Evolutionary conservation across 2,797 vertebrate species (phyloP).

Genomic region (Podarcis lilfordi): DNA sequence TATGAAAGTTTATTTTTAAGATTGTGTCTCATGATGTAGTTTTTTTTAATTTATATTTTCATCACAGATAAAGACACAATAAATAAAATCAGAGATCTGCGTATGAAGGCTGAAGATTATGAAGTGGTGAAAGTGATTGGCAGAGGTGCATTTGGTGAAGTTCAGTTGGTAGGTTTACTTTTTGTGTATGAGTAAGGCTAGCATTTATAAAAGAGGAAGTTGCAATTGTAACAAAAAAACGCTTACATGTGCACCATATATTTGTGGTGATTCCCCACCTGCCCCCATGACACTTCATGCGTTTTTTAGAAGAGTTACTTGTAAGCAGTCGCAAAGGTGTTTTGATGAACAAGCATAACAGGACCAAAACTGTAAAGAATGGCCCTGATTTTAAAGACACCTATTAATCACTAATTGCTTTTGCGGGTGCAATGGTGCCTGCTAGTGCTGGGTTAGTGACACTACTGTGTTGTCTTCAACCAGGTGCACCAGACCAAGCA

Average conservation of each 20-base stretch:
- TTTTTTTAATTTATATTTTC: constrained; percentile 53
- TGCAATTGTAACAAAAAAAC: neutral
- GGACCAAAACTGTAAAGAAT: neutral
- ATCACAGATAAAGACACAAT: constrained; percentile 95
- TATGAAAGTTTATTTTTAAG: constrained; percentile 36
- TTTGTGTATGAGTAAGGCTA: neutral
- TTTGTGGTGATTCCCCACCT: neutral
- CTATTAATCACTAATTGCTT: no score
- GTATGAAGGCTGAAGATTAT: constrained; percentile 99
- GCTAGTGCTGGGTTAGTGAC: no score
- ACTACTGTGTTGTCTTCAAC: neutral
- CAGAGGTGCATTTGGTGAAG: constrained; percentile 98
- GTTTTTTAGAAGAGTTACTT: neutral
- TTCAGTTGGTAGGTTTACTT: constrained; percentile 87
- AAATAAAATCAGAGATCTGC: constrained; percentile 96
- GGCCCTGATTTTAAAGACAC: no score
- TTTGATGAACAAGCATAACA: neutral
- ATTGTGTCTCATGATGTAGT: constrained; percentile 21
- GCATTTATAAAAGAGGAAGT: neutral
- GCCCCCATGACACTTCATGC: neutral
- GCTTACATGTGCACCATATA: neutral
- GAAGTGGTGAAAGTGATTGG: constrained; percentile 99
- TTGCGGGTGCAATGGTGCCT: no score
- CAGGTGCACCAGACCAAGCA: neutral
- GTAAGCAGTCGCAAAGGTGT: neutral